Conservation (phyloP, 2,113 vertebrate species). For the Stegastes partitus region DNA sequence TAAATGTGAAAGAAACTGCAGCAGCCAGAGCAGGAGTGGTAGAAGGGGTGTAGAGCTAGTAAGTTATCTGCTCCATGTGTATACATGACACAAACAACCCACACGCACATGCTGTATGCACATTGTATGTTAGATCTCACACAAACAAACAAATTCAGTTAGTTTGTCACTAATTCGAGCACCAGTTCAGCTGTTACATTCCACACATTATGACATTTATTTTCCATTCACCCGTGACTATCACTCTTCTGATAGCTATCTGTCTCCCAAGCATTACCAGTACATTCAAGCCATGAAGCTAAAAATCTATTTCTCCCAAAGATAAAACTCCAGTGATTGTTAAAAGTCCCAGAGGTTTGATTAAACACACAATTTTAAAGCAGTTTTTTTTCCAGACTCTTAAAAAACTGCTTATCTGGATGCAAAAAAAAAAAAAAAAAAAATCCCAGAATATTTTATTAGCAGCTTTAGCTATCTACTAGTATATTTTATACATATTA, state of each 20-base stretch:
- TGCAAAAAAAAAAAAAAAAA: too few species aligned
- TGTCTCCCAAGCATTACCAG: slow-evolving; percentile 5
- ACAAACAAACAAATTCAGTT: background rate
- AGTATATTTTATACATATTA: too few species aligned
- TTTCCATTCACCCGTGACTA: background rate
- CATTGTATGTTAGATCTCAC: background rate
- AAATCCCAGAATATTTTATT: too few species aligned
- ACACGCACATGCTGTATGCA: background rate
- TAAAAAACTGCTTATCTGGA: too few species aligned
- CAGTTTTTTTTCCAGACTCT: too few species aligned
- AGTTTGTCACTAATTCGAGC: background rate
- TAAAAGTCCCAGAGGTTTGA: background rate
- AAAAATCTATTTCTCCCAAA: background rate
- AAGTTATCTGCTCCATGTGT: slow-evolving; percentile 55
- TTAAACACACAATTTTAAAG: too few species aligned
- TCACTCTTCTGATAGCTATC: background rate
- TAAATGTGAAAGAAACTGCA: slow-evolving; percentile 14
- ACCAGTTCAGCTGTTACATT: background rate
- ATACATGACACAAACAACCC: slow-evolving; percentile 3
- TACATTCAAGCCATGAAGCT: slow-evolving; percentile 14
- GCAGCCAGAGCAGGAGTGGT: slow-evolving; percentile 32
- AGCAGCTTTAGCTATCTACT: too few species aligned
- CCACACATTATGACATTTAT: too few species aligned
- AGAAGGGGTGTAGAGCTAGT: slow-evolving; percentile 67
- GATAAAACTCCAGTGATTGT: background rate